These are phyloP conservation scores for Hypocryptadius cinnamomeus DNA, from an alignment of 2,113 vertebrate genomes.

Conservation along the genomic window DNA sequence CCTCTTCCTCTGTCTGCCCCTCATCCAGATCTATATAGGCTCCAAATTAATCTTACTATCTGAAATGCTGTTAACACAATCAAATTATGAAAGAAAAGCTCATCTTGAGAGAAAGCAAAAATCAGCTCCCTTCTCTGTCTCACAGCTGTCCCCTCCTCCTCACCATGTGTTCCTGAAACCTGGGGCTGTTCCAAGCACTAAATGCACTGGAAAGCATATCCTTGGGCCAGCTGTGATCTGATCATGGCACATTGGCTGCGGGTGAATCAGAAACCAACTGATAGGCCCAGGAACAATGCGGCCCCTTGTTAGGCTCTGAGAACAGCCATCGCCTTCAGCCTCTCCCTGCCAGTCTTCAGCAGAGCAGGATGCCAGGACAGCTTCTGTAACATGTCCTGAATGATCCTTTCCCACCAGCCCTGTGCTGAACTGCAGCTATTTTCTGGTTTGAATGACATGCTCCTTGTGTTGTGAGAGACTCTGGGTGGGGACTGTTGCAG, in stretches of 20 bases:
- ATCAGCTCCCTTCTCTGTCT: constrained; percentile 23
- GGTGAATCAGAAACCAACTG: constrained; percentile 65
- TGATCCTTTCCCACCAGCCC: neutral
- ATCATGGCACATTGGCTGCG: constrained; percentile 43
- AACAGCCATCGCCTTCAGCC: neutral
- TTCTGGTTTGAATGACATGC: neutral
- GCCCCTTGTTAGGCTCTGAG: constrained; percentile 50
- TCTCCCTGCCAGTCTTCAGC: neutral
- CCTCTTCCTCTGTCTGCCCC: neutral
- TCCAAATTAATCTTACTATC: constrained; percentile 37
- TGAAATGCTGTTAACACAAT: constrained; percentile 54
- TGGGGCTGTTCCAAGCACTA: constrained; percentile 72
- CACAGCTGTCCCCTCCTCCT: constrained; percentile 55
- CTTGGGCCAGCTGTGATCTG: constrained; percentile 74
- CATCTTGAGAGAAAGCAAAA: constrained; percentile 56
- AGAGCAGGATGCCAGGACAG: neutral
- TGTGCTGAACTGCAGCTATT: neutral
- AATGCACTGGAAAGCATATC: constrained; percentile 71
- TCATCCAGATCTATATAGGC: neutral
- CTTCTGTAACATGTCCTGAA: neutral
- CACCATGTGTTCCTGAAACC: constrained; percentile 71
- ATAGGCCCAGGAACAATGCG: constrained; percentile 64
- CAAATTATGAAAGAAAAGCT: constrained; percentile 58
- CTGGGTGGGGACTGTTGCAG: neutral
- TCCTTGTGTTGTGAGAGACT: neutral